Evolutionary conservation across 1,140 invertebrate species (phyloP), one percentile per base, ranked within the genome.

Genomic region (Daktulosphaira vitifoliae): DNA sequence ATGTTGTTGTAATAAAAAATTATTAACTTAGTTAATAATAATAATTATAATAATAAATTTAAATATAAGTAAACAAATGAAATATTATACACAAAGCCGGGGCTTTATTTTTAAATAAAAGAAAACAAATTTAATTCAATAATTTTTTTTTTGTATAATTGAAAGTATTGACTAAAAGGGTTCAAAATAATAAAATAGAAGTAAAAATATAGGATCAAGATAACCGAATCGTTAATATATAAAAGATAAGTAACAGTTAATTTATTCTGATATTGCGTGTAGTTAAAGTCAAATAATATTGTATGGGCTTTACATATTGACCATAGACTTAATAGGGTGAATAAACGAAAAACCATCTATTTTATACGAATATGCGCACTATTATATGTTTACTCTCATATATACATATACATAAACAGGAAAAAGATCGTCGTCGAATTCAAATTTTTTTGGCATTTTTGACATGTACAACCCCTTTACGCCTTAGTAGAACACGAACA

Each of bases 361-460:
- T 48, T 46, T 23, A 48, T 48, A 39, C 53, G 18, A 15, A 13
- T 37, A 37, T 37, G 33, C 13, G 33, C 13, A 13, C 13, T 11
- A 3, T 4, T n/a, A 15, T 7, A 15, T 11, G 39, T 44, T 44
- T 16, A 44, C n/a, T 44, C 46, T 33, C 25, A 25, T 48, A 46
- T 33, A 46, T 62, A 39, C 56, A 62, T 62, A 62, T 46, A 62
- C 44, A 62, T 48, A 62, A 25, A 16, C 42, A 38, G 56, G 42
- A 33, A 62, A 62, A 46, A 29, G 56, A 62, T 62, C 56, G 56
- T 62, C 56, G 56, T 62, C 56, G 42, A 62, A 62, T 62, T 62
- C 56, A 62, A 62, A 62, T 62, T 62, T 59, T 62, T 62, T 33
- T 11, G 29, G 46, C 18, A 62, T 62, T 62, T 62, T 46, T 62